A percentile compares a stretch with the other conserved stretches of the same genome.
phyloP scores from a whole-genome alignment of 2,797 vertebrate genomes.

The Betta splendens region DNA sequence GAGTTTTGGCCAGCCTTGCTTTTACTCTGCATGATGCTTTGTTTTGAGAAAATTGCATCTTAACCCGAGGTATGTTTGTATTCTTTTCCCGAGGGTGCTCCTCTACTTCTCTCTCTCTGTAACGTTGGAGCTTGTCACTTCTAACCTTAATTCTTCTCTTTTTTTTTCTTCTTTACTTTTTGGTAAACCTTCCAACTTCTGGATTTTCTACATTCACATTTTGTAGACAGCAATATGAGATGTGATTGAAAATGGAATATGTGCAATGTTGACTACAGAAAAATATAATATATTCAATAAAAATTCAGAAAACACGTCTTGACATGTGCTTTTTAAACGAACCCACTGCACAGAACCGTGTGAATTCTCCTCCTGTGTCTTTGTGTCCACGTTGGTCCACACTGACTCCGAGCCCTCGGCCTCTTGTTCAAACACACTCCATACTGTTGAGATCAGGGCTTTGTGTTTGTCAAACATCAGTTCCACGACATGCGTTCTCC shows the following conservation, averaged over 20 bases:
- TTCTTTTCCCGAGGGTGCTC: constrained; percentile 62
- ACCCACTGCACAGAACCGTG: too few relatives aligned
- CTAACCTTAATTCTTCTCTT: constrained; percentile 62
- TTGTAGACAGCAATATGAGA: constrained; percentile 89
- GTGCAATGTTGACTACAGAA: constrained; percentile 87
- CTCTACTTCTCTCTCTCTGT: constrained; percentile 57
- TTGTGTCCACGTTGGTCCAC: too few relatives aligned
- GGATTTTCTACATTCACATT: constrained; percentile 87
- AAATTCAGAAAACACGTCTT: constrained; percentile 74
- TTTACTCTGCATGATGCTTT: constrained; percentile 85
- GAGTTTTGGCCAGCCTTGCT: constrained; percentile 80
- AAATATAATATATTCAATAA: constrained; percentile 87
- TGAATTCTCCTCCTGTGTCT: too few relatives aligned
- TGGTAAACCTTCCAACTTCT: constrained; percentile 74
- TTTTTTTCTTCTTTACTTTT: constrained; percentile 41
- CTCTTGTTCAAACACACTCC: too few relatives aligned
- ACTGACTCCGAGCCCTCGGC: too few relatives aligned
- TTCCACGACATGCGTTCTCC: too few relatives aligned
- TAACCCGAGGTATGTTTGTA: constrained; percentile 75
- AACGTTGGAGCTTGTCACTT: constrained; percentile 71
- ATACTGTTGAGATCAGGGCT: too few relatives aligned
- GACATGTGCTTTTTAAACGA: not conserved
- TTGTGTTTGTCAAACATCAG: too few relatives aligned
- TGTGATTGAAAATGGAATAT: constrained; percentile 86
- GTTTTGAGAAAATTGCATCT: constrained; percentile 82